Conservation (phyloP, 1,140 invertebrate species). For the Achatina immaculata region DNA sequence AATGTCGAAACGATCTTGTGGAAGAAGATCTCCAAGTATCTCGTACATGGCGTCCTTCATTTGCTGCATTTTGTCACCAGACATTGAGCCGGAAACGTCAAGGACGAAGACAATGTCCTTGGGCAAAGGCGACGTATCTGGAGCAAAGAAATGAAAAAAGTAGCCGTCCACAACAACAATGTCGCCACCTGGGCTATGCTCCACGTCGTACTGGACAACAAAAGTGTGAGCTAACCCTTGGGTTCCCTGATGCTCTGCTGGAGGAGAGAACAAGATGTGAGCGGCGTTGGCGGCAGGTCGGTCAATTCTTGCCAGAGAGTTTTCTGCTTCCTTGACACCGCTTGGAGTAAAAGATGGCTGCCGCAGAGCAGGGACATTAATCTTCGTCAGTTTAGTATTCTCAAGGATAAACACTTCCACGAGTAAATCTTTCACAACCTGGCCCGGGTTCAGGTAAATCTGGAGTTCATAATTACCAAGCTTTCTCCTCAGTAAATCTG, state of each 20-base stretch:
- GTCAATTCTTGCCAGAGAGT: background rate
- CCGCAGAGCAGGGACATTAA: conserved; percentile 48
- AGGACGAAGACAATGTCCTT: background rate
- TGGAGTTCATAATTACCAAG: conserved; percentile 55
- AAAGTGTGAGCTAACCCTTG: background rate
- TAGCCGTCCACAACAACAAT: background rate
- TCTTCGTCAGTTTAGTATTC: conserved; percentile 47
- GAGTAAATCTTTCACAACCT: conserved; percentile 53
- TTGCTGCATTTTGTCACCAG: background rate
- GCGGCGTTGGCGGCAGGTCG: background rate
- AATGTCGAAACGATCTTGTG: background rate
- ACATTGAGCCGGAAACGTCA: background rate
- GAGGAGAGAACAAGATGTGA: background rate
- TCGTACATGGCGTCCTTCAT: background rate
- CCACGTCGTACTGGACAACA: background rate
- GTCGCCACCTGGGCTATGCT: background rate
- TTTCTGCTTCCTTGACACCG: background rate
- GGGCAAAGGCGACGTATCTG: background rate
- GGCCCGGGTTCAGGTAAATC: conserved; percentile 56
- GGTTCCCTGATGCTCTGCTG: background rate
- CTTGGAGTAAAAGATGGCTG: background rate
- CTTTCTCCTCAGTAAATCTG: conserved; percentile 55
- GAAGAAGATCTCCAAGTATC: background rate
- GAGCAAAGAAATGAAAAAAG: conserved; percentile 12
- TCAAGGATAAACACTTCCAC: conserved; percentile 52